Conservation (phyloP, 2,888 invertebrate species). For the Galerucella pusilla region DNA sequence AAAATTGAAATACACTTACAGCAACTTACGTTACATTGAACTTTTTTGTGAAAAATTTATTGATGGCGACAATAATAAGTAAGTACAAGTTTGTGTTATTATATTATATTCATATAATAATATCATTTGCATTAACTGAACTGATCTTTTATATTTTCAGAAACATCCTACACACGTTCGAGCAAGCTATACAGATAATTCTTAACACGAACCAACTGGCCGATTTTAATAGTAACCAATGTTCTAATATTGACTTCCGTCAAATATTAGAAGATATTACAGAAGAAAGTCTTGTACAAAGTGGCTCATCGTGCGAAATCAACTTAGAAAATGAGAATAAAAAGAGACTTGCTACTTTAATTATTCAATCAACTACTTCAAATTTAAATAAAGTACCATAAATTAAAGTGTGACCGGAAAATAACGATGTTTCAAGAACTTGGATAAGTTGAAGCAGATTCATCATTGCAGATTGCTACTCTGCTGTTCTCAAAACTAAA, state of each 20-base stretch:
- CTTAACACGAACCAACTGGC: not conserved
- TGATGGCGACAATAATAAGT: slow-evolving; percentile 36
- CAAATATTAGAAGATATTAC: slow-evolving; percentile 43
- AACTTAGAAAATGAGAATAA: slow-evolving; percentile 42
- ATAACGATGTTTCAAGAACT: too few species aligned
- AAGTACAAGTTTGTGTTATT: not conserved
- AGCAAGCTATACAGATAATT: slow-evolving; percentile 50
- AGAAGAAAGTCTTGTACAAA: slow-evolving; percentile 21
- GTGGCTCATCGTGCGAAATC: slow-evolving; percentile 9
- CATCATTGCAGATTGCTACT: too few species aligned
- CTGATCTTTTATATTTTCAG: slow-evolving; percentile 44
- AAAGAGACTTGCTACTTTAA: slow-evolving; percentile 11
- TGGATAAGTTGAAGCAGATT: too few species aligned
- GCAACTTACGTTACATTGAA: slow-evolving; percentile 65
- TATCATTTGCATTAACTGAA: not conserved
- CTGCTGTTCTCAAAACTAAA: too few species aligned
- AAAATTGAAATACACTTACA: slow-evolving; percentile 62
- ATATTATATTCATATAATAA: not conserved
- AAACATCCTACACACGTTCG: slow-evolving; percentile 52
- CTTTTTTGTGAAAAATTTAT: slow-evolving; percentile 59
- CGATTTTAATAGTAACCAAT: slow-evolving; percentile 21
- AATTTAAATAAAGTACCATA: not conserved
- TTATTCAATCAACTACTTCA: slow-evolving; percentile 22
- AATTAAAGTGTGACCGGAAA: too few species aligned
- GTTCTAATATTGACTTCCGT: slow-evolving; percentile 39